Evolutionary conservation across 2,888 invertebrate genomes (phyloP).

Genomic region (Acleris cristana): DNA sequence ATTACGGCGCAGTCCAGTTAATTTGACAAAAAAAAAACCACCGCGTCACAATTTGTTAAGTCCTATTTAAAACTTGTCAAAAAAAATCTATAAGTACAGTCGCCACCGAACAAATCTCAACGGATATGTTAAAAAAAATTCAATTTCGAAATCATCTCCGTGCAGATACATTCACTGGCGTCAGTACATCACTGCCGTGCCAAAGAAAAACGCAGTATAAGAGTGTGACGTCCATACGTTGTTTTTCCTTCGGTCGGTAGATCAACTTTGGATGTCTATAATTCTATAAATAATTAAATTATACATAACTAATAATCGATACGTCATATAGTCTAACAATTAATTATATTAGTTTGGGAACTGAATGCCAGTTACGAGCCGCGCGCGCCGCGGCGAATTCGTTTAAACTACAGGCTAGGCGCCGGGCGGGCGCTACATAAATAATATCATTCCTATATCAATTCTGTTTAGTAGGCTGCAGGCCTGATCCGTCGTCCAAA

Average conservation of each 20-base stretch:
- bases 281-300: constrained; percentile 35
- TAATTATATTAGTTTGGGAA: constrained; percentile 30
- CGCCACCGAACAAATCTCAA: not conserved
- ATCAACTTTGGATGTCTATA: constrained; percentile 18
- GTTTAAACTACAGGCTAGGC: not conserved
- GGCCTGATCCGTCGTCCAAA: not conserved
- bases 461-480: not conserved
- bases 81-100: constrained; percentile 6
- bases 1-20: not conserved
- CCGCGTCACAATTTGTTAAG: constrained; percentile 30
- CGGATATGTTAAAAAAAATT: not conserved
- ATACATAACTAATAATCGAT: constrained; percentile 34
- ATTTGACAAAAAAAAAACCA: constrained; percentile 6
- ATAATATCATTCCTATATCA: constrained; percentile 13
- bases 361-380: constrained; percentile 34
- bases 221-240: too few relatives aligned
- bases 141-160: not conserved
- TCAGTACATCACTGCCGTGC: not conserved
- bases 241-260: not conserved
- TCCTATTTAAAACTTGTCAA: constrained; percentile 34
- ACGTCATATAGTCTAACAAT: constrained; percentile 26
- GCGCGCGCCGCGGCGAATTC: not conserved
- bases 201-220: too few relatives aligned
- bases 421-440: not conserved
- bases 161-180: not conserved